Evolutionary conservation across 2,113 vertebrate genomes (phyloP).

Genomic region (Talpa occidentalis): DNA sequence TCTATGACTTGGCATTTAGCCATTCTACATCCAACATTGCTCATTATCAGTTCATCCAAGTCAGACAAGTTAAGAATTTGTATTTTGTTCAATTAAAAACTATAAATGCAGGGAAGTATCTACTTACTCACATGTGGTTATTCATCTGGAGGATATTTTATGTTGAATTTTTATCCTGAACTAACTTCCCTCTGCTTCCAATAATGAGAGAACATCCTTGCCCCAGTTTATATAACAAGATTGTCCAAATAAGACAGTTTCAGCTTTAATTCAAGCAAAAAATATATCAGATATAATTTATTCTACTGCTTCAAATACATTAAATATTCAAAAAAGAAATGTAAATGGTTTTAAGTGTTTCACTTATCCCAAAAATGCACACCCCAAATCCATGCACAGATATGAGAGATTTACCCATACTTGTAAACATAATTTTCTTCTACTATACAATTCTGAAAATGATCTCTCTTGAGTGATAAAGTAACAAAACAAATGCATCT

Average conservation of each 20-base stretch:
- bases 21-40: not conserved
- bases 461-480: constrained; percentile 40
- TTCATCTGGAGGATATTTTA: constrained; percentile 14
- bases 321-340: constrained; percentile 46
- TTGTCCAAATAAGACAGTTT: not conserved
- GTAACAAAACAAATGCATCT: constrained; percentile 59
- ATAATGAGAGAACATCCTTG: not conserved
- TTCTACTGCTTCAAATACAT: constrained; percentile 42
- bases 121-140: not conserved
- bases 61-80: not conserved
- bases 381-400: not conserved
- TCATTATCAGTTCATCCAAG: not conserved
- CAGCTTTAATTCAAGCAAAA: constrained; percentile 1
- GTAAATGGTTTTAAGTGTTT: constrained; percentile 39
- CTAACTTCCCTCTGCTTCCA: not conserved
- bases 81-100: constrained; percentile 27
- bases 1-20: not conserved
- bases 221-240: not conserved
- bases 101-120: not conserved
- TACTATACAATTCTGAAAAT: constrained; percentile 50
- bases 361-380: not conserved
- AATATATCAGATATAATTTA: not conserved
- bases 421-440: constrained; percentile 54
- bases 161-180: not conserved
- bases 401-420: constrained; percentile 36